phyloP scores from a whole-genome alignment of 2,888 invertebrate genomes.

The Monochamus alternatus region DNA sequence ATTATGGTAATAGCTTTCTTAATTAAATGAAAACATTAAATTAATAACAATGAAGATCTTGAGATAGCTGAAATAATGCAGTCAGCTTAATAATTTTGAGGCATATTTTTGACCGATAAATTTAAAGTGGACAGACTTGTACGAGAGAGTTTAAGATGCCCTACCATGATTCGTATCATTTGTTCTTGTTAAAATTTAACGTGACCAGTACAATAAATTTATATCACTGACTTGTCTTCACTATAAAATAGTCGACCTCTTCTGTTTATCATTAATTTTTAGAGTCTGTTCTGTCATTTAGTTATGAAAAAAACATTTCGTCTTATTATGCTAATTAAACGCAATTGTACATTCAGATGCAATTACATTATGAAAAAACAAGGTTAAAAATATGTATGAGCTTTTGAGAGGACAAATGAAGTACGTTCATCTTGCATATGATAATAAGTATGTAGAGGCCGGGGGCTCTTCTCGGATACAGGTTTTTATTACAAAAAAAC shows the following conservation, averaged over 20 bases:
- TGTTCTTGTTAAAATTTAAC: conserved; percentile 39
- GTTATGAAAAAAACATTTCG: conserved; percentile 26
- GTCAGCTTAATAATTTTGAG: conserved; percentile 20
- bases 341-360: not conserved
- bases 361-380: not conserved
- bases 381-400: not conserved
- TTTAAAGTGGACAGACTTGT: conserved; percentile 20
- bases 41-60: conserved; percentile 30
- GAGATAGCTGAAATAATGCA: conserved; percentile 18
- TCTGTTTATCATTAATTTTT: conserved; percentile 34
- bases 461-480: too few relatives aligned
- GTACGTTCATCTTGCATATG: too few relatives aligned
- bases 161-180: conserved; percentile 37
- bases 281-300: conserved; percentile 27
- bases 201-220: conserved; percentile 40
- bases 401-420: not conserved
- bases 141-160: conserved; percentile 20
- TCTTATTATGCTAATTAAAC: conserved; percentile 29
- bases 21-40: conserved; percentile 32
- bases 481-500: too few relatives aligned
- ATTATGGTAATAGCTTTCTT: conserved; percentile 46
- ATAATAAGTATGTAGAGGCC: too few relatives aligned
- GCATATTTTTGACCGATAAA: conserved; percentile 12
- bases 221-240: conserved; percentile 35
- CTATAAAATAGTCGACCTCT: conserved; percentile 36